Evolutionary conservation across 2,797 vertebrate species (phyloP).

Genomic region (Morus bassanus): DNA sequence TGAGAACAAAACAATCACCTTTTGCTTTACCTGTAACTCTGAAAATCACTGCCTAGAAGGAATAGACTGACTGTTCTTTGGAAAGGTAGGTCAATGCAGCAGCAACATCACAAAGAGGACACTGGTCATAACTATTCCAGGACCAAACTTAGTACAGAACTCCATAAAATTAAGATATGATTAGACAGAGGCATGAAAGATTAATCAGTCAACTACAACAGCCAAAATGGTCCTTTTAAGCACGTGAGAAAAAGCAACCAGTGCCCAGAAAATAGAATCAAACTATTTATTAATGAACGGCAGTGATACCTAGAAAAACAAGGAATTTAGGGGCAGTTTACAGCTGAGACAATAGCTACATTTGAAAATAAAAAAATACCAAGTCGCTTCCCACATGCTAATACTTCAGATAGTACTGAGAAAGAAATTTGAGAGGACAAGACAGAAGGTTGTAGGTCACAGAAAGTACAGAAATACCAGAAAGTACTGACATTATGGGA

Average conservation of each 20-base stretch:
- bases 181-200: not conserved
- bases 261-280: not conserved
- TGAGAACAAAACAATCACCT: not conserved
- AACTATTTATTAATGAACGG: not conserved
- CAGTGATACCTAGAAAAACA: not conserved
- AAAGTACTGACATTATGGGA: not conserved
- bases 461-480: not conserved
- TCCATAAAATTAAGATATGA: not conserved
- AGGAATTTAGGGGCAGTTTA: not conserved
- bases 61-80: not conserved
- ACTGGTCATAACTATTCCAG: not conserved
- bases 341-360: not conserved
- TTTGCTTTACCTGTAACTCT: not conserved
- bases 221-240: not conserved
- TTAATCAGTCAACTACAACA: not conserved
- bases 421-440: not conserved
- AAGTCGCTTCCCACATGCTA: not conserved
- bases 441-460: not conserved
- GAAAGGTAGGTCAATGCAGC: not conserved
- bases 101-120: not conserved
- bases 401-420: not conserved
- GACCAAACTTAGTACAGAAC: not conserved
- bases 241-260: not conserved
- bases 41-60: not conserved
- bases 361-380: not conserved